Evolutionary conservation across 2,797 vertebrate species (phyloP).

Genomic region (Podargus strigoides): DNA sequence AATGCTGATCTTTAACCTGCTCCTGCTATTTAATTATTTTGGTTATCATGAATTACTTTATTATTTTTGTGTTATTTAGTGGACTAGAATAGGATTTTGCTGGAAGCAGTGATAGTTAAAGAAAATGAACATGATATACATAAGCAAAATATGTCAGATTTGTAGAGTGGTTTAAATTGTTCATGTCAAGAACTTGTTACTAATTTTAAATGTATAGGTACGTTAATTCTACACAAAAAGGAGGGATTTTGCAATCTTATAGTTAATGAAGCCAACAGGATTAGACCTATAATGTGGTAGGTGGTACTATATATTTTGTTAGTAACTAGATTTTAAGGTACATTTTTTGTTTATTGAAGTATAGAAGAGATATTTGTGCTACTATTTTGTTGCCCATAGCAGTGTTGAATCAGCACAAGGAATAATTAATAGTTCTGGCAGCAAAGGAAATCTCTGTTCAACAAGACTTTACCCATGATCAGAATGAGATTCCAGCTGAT

Average conservation of each 20-base stretch:
- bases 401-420: not conserved
- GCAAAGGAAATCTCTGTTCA: not conserved
- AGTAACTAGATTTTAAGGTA: not conserved
- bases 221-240: not conserved
- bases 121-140: not conserved
- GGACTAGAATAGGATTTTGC: conserved; percentile 10
- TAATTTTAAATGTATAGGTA: not conserved
- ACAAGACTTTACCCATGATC: not conserved
- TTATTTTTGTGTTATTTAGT: conserved; percentile 42
- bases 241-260: not conserved
- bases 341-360: not conserved
- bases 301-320: not conserved
- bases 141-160: not conserved
- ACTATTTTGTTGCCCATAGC: not conserved
- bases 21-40: conserved; percentile 71
- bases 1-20: conserved; percentile 66
- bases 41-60: conserved; percentile 30
- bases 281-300: not conserved
- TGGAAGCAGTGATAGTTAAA: not conserved
- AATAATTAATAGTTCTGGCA: not conserved
- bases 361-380: not conserved
- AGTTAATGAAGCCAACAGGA: not conserved
- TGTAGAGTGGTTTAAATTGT: not conserved
- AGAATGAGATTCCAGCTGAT: not conserved
- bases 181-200: not conserved